Conservation (phyloP, 2,797 vertebrate species). For the Labeo calbasu region DNA sequence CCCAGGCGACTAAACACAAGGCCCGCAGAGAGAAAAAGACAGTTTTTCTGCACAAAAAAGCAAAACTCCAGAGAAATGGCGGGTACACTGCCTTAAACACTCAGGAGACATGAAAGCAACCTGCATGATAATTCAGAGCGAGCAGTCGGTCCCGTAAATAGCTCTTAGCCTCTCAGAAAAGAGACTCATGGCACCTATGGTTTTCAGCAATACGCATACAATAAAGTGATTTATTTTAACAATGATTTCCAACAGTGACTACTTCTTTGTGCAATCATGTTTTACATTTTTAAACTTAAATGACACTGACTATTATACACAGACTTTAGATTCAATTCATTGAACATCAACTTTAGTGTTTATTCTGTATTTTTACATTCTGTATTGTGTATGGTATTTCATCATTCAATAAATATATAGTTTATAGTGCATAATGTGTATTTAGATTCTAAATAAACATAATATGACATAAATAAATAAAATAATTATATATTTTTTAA, state of each 20-base stretch:
- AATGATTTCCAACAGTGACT: background rate
- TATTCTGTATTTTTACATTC: background rate
- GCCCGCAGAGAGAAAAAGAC: constrained; percentile 27
- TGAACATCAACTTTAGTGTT: background rate
- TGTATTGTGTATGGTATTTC: background rate
- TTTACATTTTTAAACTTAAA: background rate
- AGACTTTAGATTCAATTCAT: background rate
- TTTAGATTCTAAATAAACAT: background rate
- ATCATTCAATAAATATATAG: background rate
- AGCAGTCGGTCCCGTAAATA: constrained; percentile 11
- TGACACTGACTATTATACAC: background rate
- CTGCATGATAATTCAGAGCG: constrained; percentile 40
- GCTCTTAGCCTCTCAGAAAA: background rate
- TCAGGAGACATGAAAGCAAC: constrained; percentile 44
- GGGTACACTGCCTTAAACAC: constrained; percentile 34
- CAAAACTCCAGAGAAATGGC: constrained; percentile 42
- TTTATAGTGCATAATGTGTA: background rate
- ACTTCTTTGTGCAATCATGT: background rate
- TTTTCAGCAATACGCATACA: background rate
- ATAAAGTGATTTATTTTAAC: background rate
- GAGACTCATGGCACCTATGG: background rate
- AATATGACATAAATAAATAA: too few relatives aligned
- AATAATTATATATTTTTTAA: background rate
- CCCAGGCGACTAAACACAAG: constrained; percentile 39
- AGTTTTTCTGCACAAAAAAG: constrained; percentile 21